These are phyloP conservation scores for Ophion ventricosus DNA, from an alignment of 2,888 invertebrate species.

Conservation along the genomic window DNA sequence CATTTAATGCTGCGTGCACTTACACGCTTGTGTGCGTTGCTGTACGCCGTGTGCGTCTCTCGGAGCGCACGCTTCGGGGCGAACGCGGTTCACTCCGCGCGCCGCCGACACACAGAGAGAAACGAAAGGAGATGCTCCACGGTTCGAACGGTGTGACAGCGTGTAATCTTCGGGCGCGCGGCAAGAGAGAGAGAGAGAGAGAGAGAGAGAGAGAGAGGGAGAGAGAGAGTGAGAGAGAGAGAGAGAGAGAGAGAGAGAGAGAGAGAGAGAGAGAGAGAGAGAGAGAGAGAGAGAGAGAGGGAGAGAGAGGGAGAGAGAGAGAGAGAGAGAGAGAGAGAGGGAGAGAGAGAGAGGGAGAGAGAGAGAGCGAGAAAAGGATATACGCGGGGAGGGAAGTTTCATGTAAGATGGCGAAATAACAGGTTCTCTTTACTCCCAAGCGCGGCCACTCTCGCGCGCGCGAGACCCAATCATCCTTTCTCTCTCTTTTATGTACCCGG, in stretches of 20 bases:
- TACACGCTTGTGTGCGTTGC: not conserved
- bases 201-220: slow-evolving; percentile 32
- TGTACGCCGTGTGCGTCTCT: not conserved
- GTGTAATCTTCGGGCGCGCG: slow-evolving; percentile 79
- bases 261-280: slow-evolving; percentile 54
- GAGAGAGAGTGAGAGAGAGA: not conserved
- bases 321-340: slow-evolving; percentile 36
- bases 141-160: slow-evolving; percentile 79
- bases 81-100: slow-evolving; percentile 34
- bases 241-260: slow-evolving; percentile 29
- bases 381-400: slow-evolving; percentile 35
- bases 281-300: slow-evolving; percentile 44
- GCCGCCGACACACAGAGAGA: slow-evolving; percentile 33
- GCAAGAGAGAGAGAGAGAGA: slow-evolving; percentile 49
- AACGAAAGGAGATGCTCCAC: slow-evolving; percentile 66
- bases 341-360: not conserved
- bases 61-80: slow-evolving; percentile 61
- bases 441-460: slow-evolving; percentile 67
- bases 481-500: slow-evolving; percentile 53
- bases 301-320: slow-evolving; percentile 41
- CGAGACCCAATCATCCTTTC: slow-evolving; percentile 62
- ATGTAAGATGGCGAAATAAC: slow-evolving; percentile 78
- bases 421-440: slow-evolving; percentile 79
- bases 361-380: no score
- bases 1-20: not conserved